Evolutionary conservation across 2,888 invertebrate species (phyloP), one percentile per base, ranked within the genome.

Genomic region (Eilema depressum): DNA sequence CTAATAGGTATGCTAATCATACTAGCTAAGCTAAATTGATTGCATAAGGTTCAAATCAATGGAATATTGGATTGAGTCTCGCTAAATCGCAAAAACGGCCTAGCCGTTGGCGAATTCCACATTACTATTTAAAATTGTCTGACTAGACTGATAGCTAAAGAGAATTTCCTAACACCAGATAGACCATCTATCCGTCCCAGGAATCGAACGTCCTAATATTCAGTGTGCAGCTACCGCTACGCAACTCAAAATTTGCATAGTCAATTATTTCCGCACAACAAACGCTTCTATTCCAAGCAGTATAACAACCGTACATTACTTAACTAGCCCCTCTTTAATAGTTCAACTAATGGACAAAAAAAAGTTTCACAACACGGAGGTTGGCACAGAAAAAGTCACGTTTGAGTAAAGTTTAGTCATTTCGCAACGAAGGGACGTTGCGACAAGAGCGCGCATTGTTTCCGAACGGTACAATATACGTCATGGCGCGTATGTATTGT

Each of bases 361-460:
- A 71, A 65, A 33, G 37, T 69, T 71, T 47, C 72, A 66, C 69
- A 73, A 73, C 23, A 26, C 37, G 57, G 60, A 69, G 66, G 74
- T 69, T 79, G 83, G 82, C 82, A 82, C 83, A 82, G 75, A 81
- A 83, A 82, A 79, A 82, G 83, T 83, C 82, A 82, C 83, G 83
- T 79, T 72, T 76, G 67, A 69, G 73, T 74, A 57, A 79, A 75
- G 79, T 77, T 78, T 74, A 75, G 61, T 62, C 56, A 62, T 73
- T 69, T 74, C 73, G 65, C 79, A 81, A 81, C 67, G 67, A 75
- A 78, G 79, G 83, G 81, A 75, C 83, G 64, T 73, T 83, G 83
- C 68, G 68, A 70, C 74, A 81, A 76, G 66, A 41, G 63, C 73
- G 53, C 64, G 66, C 71, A 81, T 81, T 81, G 83, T 81, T 76